Percentiles rank a stretch among this genome's conserved stretches.
phyloP scores from a whole-genome alignment of 30 jellyfish, hydroid and myxozoan species.

The Chrysaora quinquecirrha region DNA sequence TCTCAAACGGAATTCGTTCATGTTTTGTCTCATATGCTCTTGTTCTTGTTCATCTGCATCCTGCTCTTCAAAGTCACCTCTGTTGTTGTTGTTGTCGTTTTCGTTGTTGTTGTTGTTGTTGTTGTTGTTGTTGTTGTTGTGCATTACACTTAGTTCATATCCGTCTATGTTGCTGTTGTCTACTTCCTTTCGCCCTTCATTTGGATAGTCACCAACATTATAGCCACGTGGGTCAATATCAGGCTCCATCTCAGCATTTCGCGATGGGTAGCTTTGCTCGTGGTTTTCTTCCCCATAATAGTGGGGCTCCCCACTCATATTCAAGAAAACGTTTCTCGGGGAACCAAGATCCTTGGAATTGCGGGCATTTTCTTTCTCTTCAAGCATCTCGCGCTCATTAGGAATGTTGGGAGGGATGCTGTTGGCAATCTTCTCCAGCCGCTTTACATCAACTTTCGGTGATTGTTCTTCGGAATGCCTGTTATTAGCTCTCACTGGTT shows the following conservation, averaged over 20 bases:
- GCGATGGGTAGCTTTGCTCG: conserved; percentile 50
- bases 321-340: conserved; percentile 44
- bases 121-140: too few species aligned
- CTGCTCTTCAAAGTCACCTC: conserved; percentile 15
- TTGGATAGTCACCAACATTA: neutral
- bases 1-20: conserved; percentile 29
- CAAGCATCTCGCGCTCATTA: conserved; percentile 22
- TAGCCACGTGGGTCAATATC: conserved; percentile 3
- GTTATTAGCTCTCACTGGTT: neutral
- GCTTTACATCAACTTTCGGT: conserved; percentile 17
- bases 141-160: too few species aligned
- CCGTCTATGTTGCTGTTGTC: neutral
- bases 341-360: conserved; percentile 47
- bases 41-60: conserved; percentile 48
- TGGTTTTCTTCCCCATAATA: conserved; percentile 52
- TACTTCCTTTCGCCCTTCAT: neutral
- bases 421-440: conserved; percentile 45
- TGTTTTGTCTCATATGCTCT: conserved; percentile 29
- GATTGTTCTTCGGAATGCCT: neutral
- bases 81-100: neutral
- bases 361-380: conserved; percentile 17
- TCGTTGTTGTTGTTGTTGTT: too few species aligned
- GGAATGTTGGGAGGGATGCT: conserved; percentile 48
- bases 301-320: conserved; percentile 73
- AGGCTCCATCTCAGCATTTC: conserved; percentile 39